Conservation (phyloP, 2,888 invertebrate species). For the Sericinus montela region DNA sequence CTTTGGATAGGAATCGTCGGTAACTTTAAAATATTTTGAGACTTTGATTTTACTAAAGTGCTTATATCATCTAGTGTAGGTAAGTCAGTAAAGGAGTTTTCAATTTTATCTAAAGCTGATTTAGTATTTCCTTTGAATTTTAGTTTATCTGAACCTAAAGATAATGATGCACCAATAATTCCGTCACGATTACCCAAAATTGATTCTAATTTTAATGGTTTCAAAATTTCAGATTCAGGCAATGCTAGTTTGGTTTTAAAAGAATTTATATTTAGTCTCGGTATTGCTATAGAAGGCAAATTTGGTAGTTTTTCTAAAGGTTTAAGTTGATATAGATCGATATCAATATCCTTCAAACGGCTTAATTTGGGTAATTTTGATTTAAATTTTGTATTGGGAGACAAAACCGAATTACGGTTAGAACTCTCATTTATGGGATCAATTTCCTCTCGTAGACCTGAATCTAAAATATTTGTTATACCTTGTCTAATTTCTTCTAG, state of each 20-base stretch:
- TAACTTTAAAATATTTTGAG: neutral
- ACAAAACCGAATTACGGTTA: conserved; percentile 21
- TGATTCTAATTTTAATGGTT: conserved; percentile 37
- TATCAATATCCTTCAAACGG: conserved; percentile 1
- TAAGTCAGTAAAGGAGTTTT: neutral
- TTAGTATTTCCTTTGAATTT: neutral
- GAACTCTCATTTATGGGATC: conserved; percentile 27
- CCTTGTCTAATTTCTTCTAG: conserved; percentile 36
- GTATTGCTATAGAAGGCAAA: conserved; percentile 15
- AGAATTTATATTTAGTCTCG: conserved; percentile 35
- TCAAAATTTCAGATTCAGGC: conserved; percentile 40
- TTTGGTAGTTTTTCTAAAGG: neutral
- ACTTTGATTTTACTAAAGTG: neutral
- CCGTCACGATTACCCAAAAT: conserved; percentile 17
- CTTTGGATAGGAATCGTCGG: neutral
- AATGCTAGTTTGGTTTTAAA: conserved; percentile 42
- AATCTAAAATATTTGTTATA: conserved; percentile 35
- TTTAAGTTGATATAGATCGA: conserved; percentile 25
- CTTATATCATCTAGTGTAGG: conserved; percentile 2
- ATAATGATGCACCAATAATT: conserved; percentile 11
- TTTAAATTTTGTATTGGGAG: conserved; percentile 4
- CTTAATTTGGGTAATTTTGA: conserved; percentile 1
- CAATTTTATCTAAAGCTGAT: neutral
- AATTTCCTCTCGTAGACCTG: conserved; percentile 20
- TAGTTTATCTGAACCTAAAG: neutral